Conservation (phyloP, 92 coral and sea anemone species). For the Phymanthus crucifer region DNA sequence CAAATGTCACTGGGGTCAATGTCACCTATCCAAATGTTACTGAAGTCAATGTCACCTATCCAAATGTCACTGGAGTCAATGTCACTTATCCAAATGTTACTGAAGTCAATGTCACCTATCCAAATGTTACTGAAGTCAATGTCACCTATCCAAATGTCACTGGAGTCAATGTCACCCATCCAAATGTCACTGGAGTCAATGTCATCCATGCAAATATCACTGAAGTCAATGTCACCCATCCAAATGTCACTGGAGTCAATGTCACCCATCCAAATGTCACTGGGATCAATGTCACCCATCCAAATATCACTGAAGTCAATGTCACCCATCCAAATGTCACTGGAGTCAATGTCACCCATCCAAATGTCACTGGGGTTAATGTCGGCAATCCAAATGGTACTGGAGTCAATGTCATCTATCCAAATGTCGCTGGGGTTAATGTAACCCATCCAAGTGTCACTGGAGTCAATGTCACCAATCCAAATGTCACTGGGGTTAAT, state of each 20-base stretch:
- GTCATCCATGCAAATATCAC: background rate
- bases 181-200: slow-evolving; percentile 14
- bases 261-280: slow-evolving; percentile 35
- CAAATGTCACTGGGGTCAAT: slow-evolving; percentile 19
- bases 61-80: slow-evolving; percentile 25
- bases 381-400: slow-evolving; percentile 14
- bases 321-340: slow-evolving; percentile 23
- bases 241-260: slow-evolving; percentile 13
- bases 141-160: slow-evolving; percentile 7
- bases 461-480: slow-evolving; percentile 4
- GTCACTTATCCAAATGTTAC: slow-evolving; percentile 4
- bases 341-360: slow-evolving; percentile 5
- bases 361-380: background rate
- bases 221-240: slow-evolving; percentile 7
- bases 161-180: background rate
- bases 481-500: background rate
- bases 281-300: background rate
- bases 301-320: slow-evolving; percentile 20
- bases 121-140: slow-evolving; percentile 10
- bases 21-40: slow-evolving; percentile 11
- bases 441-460: background rate
- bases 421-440: slow-evolving; percentile 18
- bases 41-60: slow-evolving; percentile 7
- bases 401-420: background rate
- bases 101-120: slow-evolving; percentile 19